These are phyloP conservation scores for Psilopsiagon aymara DNA, from an alignment of 2,113 vertebrate genomes.

Conservation along the genomic window DNA sequence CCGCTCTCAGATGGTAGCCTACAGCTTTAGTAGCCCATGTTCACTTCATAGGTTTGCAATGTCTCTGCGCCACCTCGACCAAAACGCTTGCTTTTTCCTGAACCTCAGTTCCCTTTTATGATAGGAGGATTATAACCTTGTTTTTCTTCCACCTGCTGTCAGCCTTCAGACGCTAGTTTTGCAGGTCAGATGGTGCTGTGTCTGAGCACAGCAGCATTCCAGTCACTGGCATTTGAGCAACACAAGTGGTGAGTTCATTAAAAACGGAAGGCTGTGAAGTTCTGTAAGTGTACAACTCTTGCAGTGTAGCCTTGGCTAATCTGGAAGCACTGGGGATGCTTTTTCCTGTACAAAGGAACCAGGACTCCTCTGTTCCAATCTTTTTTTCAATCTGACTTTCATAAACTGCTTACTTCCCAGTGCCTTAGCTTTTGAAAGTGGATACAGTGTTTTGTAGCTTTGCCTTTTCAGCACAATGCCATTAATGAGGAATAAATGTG, in stretches of 20 bases:
- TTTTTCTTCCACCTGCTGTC: not conserved
- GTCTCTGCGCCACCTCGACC: not conserved
- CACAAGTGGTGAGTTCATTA: not conserved
- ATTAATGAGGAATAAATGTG: not conserved
- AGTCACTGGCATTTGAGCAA: not conserved
- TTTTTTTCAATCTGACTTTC: not conserved
- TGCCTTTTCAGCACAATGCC: not conserved
- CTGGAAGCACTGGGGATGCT: not conserved
- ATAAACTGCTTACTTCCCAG: not conserved
- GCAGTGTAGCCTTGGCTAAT: not conserved
- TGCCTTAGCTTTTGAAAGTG: not conserved
- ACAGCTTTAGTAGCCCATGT: not conserved
- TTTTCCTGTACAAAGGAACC: not conserved
- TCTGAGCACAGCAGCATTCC: not conserved
- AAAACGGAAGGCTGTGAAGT: not conserved
- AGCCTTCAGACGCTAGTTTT: fast-evolving
- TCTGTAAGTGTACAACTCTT: not conserved
- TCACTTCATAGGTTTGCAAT: not conserved
- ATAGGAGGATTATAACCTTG: not conserved
- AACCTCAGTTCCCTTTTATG: not conserved
- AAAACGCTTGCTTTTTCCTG: not conserved
- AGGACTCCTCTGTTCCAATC: not conserved
- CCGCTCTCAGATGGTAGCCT: not conserved
- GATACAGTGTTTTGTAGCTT: not conserved
- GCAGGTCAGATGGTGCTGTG: not conserved